These are phyloP conservation scores for Enchytraeus crypticus DNA, from an alignment of 2,888 invertebrate genomes.

Conservation along the genomic window DNA sequence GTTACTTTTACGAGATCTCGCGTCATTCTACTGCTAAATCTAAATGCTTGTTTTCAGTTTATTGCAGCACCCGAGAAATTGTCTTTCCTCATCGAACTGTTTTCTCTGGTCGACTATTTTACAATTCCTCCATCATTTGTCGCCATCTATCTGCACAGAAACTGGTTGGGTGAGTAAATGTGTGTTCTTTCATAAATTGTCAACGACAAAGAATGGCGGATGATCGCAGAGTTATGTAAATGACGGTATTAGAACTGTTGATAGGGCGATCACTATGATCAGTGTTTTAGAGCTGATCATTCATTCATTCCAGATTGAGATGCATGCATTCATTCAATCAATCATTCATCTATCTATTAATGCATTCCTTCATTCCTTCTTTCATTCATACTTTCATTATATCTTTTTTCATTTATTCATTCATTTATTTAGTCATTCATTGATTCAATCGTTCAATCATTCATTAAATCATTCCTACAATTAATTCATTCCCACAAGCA, in stretches of 20 bases:
- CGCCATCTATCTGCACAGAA: conserved; percentile 99
- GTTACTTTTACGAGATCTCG: not conserved
- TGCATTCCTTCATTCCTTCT: too few relatives aligned
- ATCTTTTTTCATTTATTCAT: not conserved
- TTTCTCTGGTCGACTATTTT: conserved; percentile 99
- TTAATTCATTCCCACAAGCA: not conserved
- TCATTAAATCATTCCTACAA: not conserved
- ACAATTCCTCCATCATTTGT: conserved; percentile 99
- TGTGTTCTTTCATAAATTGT: too few relatives aligned
- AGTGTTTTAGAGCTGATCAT: too few relatives aligned
- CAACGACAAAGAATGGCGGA: too few relatives aligned
- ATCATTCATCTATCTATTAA: too few relatives aligned
- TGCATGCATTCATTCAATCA: too few relatives aligned
- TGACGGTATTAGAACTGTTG: too few relatives aligned
- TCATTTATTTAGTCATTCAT: conserved; percentile 3
- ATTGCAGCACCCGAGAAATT: conserved; percentile 99
- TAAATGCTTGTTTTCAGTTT: conserved; percentile 66
- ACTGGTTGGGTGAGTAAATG: conserved; percentile 95
- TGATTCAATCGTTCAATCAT: not conserved
- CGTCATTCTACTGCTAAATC: not conserved
- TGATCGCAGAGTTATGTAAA: too few relatives aligned
- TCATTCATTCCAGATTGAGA: too few relatives aligned
- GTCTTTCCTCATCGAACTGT: conserved; percentile 99
- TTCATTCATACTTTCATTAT: too few relatives aligned
- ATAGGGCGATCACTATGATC: too few relatives aligned